Conservation (phyloP, 2,797 vertebrate genomes). For the Garrulus glandarius region DNA sequence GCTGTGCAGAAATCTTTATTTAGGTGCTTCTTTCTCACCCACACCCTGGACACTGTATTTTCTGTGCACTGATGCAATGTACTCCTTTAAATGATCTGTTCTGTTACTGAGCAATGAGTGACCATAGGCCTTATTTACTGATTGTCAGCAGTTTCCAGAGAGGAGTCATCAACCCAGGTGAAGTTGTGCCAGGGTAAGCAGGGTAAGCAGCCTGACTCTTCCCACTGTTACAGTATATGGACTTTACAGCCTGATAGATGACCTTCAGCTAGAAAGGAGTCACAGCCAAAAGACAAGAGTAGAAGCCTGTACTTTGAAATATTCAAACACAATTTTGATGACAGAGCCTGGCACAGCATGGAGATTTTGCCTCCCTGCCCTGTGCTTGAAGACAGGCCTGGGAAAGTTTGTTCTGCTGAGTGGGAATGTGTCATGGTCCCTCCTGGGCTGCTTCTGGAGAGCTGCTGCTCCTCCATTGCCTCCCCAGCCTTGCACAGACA, state of each 20-base stretch:
- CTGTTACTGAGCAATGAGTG: neutral
- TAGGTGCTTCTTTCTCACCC: neutral
- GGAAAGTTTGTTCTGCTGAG: neutral
- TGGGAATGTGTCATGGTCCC: fast-evolving
- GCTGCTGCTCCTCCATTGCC: neutral
- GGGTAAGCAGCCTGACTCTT: neutral
- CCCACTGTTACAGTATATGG: neutral
- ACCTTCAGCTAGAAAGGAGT: neutral
- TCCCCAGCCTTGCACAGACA: neutral
- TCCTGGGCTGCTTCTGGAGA: neutral
- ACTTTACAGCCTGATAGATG: neutral
- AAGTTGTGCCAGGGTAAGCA: neutral
- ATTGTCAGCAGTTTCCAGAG: neutral
- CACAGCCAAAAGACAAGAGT: neutral
- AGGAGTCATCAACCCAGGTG: neutral
- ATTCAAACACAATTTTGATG: neutral
- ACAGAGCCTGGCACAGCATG: neutral
- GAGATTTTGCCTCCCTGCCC: neutral
- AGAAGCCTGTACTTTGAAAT: neutral
- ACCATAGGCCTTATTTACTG: neutral
- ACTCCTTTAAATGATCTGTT: neutral
- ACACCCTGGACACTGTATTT: neutral
- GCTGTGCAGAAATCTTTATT: neutral
- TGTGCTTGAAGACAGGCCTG: neutral
- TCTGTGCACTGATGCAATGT: neutral